phyloP scores from a whole-genome alignment of 2,888 invertebrate genomes.

The Drosophila nigritarsus region DNA sequence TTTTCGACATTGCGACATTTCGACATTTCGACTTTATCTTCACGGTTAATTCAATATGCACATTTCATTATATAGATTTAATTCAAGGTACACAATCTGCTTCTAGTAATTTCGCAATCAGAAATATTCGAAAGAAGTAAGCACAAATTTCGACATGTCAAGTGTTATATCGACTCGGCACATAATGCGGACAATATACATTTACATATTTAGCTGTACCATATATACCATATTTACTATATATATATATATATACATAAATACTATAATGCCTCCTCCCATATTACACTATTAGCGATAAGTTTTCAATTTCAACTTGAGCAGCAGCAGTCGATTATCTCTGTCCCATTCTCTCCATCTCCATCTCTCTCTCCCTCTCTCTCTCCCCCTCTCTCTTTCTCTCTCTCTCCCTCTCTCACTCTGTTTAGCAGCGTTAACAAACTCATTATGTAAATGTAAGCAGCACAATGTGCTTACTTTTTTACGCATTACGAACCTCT shows the following conservation, averaged over 20 bases:
- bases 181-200: no score
- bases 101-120: background rate
- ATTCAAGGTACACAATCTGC: background rate
- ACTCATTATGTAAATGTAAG: slow-evolving; percentile 4
- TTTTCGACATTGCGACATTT: background rate
- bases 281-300: background rate
- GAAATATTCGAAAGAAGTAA: background rate
- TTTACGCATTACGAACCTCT: slow-evolving; percentile 3
- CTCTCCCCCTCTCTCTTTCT: background rate
- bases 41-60: background rate
- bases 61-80: background rate
- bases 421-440: background rate
- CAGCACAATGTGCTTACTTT: background rate
- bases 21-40: background rate
- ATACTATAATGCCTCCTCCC: background rate
- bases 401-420: background rate
- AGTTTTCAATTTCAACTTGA: background rate
- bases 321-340: background rate
- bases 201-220: no score
- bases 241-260: no score
- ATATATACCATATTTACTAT: no score
- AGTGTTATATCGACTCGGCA: no score
- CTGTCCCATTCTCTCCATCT: background rate
- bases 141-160: no score
- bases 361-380: background rate